phyloP scores from a whole-genome alignment of 2,113 vertebrate genomes.

The Bufo gargarizans region DNA sequence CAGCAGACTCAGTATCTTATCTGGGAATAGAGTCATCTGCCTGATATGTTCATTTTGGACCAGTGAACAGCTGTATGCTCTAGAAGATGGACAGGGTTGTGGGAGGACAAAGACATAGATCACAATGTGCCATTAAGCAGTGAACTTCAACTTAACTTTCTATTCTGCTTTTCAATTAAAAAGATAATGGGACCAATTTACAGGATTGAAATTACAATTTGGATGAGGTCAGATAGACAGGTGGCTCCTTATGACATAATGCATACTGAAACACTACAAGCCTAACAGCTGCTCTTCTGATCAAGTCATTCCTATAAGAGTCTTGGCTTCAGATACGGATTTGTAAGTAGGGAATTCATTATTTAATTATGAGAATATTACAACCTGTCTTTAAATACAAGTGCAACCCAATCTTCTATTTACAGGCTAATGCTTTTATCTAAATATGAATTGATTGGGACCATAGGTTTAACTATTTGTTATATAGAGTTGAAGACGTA shows the following conservation, averaged over 20 bases:
- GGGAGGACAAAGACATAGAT: constrained; percentile 23
- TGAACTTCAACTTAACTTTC: constrained; percentile 12
- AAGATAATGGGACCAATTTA: constrained; percentile 43
- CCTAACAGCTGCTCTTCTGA: constrained; percentile 39
- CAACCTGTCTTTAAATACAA: constrained; percentile 11
- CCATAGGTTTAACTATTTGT: background rate
- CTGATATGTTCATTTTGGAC: constrained; percentile 3
- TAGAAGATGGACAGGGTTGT: background rate
- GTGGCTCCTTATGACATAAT: constrained; percentile 52
- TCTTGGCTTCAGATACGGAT: constrained; percentile 40
- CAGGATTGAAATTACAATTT: constrained; percentile 41
- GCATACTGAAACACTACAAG: constrained; percentile 49
- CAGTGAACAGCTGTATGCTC: constrained; percentile 3
- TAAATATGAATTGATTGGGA: background rate
- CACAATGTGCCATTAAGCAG: constrained; percentile 26
- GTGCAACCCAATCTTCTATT: constrained; percentile 7
- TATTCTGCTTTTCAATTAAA: constrained; percentile 40
- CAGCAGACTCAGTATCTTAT: constrained; percentile 6
- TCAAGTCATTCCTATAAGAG: constrained; percentile 40
- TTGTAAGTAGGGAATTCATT: constrained; percentile 23
- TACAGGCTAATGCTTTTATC: background rate
- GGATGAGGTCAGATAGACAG: constrained; percentile 49
- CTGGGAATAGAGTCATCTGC: constrained; percentile 23
- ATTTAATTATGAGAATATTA: constrained; percentile 37
- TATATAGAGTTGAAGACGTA: background rate